A percentile compares a stretch with the other conserved stretches of the same genome.
phyloP scores from a whole-genome alignment of 2,888 invertebrate species.

The Norana najaformis region DNA sequence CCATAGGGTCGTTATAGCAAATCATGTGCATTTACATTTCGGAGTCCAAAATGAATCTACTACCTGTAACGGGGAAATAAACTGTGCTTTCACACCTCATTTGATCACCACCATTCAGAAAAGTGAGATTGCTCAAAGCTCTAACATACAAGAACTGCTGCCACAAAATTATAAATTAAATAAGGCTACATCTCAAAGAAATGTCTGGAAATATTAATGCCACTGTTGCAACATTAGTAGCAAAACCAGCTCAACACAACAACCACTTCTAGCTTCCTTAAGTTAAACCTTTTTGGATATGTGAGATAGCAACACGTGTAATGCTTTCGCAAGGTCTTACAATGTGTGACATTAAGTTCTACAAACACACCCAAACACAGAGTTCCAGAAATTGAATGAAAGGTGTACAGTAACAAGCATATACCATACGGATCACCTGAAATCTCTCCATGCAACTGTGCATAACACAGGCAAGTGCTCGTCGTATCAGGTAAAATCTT shows the following conservation, averaged over 20 bases:
- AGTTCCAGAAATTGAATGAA: too few species aligned
- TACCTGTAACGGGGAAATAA: too few species aligned
- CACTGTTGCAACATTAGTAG: background rate
- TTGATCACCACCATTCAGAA: background rate
- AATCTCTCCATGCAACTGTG: background rate
- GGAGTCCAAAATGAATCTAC: background rate
- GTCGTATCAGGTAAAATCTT: background rate
- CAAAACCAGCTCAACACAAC: background rate
- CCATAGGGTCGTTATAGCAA: too few species aligned
- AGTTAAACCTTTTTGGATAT: background rate
- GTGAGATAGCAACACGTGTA: background rate
- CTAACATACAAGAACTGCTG: conserved; percentile 13
- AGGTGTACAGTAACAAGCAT: too few species aligned
- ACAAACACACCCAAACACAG: background rate
- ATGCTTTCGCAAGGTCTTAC: background rate
- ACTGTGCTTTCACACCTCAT: background rate
- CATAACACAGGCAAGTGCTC: background rate
- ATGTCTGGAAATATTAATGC: background rate
- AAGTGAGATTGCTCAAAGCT: background rate
- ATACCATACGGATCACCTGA: background rate
- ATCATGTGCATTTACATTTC: too few species aligned
- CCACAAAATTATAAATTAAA: background rate
- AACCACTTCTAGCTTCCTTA: background rate
- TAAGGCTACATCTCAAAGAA: background rate
- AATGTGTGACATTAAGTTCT: background rate